Evolutionary conservation across 2,888 invertebrate genomes (phyloP), one percentile per base, ranked within the genome.

Genomic region (Sinodicranocentrus sp.): DNA sequence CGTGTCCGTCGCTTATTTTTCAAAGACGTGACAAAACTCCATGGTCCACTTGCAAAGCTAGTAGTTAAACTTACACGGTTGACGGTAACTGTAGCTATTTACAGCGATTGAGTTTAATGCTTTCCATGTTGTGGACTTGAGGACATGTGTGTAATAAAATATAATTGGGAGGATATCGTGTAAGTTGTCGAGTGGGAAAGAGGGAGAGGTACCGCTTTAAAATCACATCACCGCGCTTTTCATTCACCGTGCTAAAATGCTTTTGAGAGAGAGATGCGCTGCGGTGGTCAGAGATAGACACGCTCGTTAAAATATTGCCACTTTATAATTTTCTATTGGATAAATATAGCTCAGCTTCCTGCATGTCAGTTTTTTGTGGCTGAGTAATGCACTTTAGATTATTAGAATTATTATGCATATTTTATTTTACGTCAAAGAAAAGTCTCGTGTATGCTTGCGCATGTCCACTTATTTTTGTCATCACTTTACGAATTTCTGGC

Each of bases 1-100:
- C 65, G 65, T 63, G 63, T 8, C 57, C 15, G 48, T 48, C 2
- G 15, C n/a, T 65, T 23, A 28, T 65, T 61, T 26, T 73, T 82
- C 65, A 82, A 79, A 86, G 80, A 86, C 86, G 86, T 86, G 86
- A 86, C 86, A 86, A 80, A 61, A 59, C 48, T 67, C 78, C 83
- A 86, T 83, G 86, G 86, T 85, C 76, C 80, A 83, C 76, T 83
- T 82, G 77, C 70, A 59, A 26, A 19, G 78, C 39, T 61, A 21
- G 78, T 78, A 61, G 70, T 71, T 79, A 71, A 44, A 23, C 57
- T 78, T 70, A 70, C 70, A 71, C 79, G 65, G 70, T 79, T 65
- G 79, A 79, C 48, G 79, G 43, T 79, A 79, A 79, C 79, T 63
- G 79, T 61, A 71, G 79, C 79, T 61, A 79, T 78, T 78, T 70